Evolutionary conservation across 1,140 invertebrate species (phyloP).

Genomic region (Diachasma alloeum): DNA sequence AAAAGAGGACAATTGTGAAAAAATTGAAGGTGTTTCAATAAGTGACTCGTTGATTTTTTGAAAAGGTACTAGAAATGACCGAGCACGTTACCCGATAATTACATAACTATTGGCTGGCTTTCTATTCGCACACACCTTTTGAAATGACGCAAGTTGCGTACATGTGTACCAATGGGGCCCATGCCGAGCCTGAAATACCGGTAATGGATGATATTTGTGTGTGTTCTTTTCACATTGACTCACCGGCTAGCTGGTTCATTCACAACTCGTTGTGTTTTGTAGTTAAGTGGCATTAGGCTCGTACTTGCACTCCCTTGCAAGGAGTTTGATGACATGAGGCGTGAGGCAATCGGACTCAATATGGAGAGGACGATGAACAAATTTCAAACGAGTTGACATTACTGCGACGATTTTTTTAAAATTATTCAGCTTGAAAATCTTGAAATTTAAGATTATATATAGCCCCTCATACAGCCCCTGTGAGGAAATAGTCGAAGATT

Average conservation of each 20-base stretch:
- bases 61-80: background rate
- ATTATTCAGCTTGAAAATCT: no score
- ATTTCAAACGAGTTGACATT: no score
- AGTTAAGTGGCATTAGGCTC: background rate
- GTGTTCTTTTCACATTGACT: background rate
- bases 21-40: background rate
- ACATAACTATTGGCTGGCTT: slow-evolving; percentile 21
- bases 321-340: background rate
- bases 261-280: background rate
- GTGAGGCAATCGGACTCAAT: background rate
- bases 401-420: no score
- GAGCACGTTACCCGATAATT: background rate
- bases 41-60: background rate
- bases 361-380: background rate
- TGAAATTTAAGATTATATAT: no score
- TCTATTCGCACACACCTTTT: slow-evolving; percentile 12
- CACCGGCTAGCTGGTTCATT: background rate
- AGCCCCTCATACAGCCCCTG: no score
- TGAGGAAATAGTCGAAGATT: no score
- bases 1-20: background rate
- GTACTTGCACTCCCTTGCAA: background rate
- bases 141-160: slow-evolving; percentile 5
- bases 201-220: background rate
- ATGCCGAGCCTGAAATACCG: background rate
- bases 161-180: background rate